These are phyloP conservation scores for Conchocele bisecta DNA, from an alignment of 2,888 invertebrate species.

Conservation along the genomic window DNA sequence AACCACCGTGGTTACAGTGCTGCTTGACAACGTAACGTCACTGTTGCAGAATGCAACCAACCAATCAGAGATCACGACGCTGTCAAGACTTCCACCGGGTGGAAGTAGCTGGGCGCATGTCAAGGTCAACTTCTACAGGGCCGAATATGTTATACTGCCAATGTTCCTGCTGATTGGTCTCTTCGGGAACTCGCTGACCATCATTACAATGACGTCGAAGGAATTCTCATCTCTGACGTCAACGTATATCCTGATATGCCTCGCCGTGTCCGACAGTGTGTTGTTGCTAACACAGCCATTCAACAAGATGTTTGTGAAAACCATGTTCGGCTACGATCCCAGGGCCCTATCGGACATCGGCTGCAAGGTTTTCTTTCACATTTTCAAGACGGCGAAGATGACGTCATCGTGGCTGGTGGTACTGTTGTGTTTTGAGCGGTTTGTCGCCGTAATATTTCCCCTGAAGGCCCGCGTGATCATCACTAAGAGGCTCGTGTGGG, in stretches of 20 bases:
- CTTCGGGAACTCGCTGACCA: conserved; percentile 61
- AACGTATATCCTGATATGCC: conserved; percentile 56
- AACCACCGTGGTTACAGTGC: too few species aligned
- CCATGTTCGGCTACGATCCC: conserved; percentile 58
- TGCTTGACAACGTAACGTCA: too few species aligned
- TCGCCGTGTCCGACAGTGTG: conserved; percentile 65
- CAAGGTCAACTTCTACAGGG: conserved; percentile 36
- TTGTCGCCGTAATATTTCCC: conserved; percentile 68
- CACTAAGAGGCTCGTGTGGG: conserved; percentile 49
- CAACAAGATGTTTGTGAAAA: conserved; percentile 60
- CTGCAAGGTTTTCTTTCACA: conserved; percentile 66
- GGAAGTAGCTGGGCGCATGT: neutral
- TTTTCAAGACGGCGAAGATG: conserved; percentile 64
- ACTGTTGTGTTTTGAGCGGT: conserved; percentile 64
- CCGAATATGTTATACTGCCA: conserved; percentile 42
- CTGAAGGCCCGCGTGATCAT: conserved; percentile 58
- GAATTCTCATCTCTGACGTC: conserved; percentile 53
- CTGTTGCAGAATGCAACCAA: too few species aligned
- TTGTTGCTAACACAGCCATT: conserved; percentile 62
- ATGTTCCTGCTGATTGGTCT: conserved; percentile 57
- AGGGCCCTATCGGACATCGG: conserved; percentile 54
- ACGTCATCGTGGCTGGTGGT: conserved; percentile 71
- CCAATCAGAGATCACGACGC: too few species aligned
- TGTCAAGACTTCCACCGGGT: too few species aligned
- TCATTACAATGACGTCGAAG: conserved; percentile 57